Evolutionary conservation across 2,113 vertebrate genomes (phyloP).

Genomic region (Promerops cafer): DNA sequence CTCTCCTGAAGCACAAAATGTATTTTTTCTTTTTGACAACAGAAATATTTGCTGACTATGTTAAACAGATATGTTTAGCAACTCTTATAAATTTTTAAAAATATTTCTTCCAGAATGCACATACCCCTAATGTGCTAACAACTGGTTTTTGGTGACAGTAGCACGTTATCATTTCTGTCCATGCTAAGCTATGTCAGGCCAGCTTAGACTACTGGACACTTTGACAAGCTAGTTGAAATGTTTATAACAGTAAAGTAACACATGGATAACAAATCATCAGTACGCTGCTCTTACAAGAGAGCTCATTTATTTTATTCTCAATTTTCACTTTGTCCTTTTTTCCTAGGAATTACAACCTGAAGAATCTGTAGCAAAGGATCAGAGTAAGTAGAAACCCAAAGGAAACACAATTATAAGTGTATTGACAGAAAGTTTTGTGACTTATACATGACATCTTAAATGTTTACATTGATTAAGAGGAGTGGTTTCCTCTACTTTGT

Average conservation of each 20-base stretch:
- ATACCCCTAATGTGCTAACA: not conserved
- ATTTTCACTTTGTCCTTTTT: not conserved
- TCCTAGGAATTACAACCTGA: conserved; percentile 77
- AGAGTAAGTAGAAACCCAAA: conserved; percentile 79
- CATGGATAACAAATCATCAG: fast-evolving
- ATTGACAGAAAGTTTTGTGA: not conserved
- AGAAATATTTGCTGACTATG: not conserved
- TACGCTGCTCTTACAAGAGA: not conserved
- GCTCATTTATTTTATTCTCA: not conserved
- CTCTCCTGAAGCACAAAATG: not conserved
- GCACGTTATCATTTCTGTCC: not conserved
- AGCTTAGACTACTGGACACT: not conserved
- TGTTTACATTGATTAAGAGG: not conserved
- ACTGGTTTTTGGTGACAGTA: not conserved
- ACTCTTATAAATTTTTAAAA: not conserved
- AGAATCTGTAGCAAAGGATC: conserved; percentile 71
- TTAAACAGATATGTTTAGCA: not conserved
- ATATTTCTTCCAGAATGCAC: not conserved
- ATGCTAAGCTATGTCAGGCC: not conserved
- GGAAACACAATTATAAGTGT: not conserved
- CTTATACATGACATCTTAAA: fast-evolving
- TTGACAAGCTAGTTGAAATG: not conserved
- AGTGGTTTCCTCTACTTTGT: not conserved
- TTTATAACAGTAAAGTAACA: not conserved
- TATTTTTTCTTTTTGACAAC: not conserved